Conservation (phyloP, 2,113 vertebrate species). For the Phrynocephalus versicolor region DNA sequence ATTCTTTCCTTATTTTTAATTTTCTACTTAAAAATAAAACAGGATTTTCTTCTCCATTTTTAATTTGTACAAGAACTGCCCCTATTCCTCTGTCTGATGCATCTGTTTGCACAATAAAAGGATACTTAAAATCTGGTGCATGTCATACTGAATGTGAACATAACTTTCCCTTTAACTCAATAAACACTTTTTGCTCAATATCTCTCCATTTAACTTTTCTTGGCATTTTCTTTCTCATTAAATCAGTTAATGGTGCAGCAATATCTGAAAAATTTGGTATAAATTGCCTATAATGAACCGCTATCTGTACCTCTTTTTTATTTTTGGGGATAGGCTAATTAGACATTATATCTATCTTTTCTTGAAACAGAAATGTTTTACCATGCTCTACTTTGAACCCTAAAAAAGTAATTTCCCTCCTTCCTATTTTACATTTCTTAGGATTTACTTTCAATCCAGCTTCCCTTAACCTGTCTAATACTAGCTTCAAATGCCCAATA, state of each 20-base stretch:
- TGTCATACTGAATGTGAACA: neutral
- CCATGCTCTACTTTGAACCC: neutral
- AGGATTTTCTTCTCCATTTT: too few relatives aligned
- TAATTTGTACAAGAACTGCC: too few relatives aligned
- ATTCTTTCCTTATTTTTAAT: too few relatives aligned
- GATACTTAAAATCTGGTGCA: neutral
- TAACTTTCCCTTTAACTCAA: too few relatives aligned
- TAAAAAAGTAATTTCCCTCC: too few relatives aligned
- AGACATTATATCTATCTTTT: neutral
- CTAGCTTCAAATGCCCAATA: neutral
- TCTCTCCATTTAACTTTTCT: neutral
- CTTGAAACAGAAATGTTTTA: neutral
- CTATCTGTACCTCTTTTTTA: neutral
- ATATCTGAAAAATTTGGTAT: neutral
- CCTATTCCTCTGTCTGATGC: neutral
- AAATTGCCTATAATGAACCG: neutral
- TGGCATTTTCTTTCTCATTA: neutral
- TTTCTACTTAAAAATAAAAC: too few relatives aligned
- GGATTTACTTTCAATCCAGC: neutral
- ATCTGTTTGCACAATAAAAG: neutral
- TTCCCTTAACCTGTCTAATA: neutral
- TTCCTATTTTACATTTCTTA: too few relatives aligned
- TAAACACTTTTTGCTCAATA: neutral
- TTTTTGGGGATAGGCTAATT: too few relatives aligned
- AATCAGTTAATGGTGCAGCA: too few relatives aligned